phyloP scores from a whole-genome alignment of 2,888 invertebrate species.

The Cordilura impudica region DNA sequence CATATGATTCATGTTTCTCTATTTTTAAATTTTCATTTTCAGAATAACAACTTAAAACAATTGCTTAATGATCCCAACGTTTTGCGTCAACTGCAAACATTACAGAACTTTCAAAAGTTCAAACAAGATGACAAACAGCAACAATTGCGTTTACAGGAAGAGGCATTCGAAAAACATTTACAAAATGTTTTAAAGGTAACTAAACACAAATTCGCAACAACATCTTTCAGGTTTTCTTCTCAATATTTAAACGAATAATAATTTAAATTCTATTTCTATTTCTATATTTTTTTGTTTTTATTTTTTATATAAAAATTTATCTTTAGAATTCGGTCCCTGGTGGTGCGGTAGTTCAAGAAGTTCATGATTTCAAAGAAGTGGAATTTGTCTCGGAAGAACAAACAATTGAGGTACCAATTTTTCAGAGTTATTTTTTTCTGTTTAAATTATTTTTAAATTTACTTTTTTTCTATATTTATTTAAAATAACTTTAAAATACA shows the following conservation, averaged over 20 bases:
- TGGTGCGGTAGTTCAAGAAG: slow-evolving; percentile 73
- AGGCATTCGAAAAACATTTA: slow-evolving; percentile 86
- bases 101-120: slow-evolving; percentile 80
- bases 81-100: slow-evolving; percentile 90
- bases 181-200: slow-evolving; percentile 85
- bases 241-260: not conserved
- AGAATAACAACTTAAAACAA: slow-evolving; percentile 78
- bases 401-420: slow-evolving; percentile 75
- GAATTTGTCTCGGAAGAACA: slow-evolving; percentile 83
- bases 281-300: slow-evolving; percentile 8
- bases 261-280: slow-evolving; percentile 20
- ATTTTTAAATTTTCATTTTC: slow-evolving; percentile 58
- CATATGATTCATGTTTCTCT: slow-evolving; percentile 12
- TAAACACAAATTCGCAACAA: slow-evolving; percentile 71
- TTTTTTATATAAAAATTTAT: not conserved
- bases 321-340: slow-evolving; percentile 66
- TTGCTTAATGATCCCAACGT: slow-evolving; percentile 90
- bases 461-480: slow-evolving; percentile 20
- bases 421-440: slow-evolving; percentile 14
- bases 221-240: too few species aligned
- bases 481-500: slow-evolving; percentile 15
- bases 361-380: slow-evolving; percentile 80
- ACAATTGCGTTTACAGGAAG: slow-evolving; percentile 86
- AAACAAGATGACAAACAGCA: slow-evolving; percentile 84
- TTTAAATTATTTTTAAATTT: slow-evolving; percentile 35